Percentiles rank a stretch among this genome's conserved stretches.
Evolutionary conservation across 2,113 vertebrate genomes (phyloP).

Genomic region (Ptilonorhynchus violaceus): DNA sequence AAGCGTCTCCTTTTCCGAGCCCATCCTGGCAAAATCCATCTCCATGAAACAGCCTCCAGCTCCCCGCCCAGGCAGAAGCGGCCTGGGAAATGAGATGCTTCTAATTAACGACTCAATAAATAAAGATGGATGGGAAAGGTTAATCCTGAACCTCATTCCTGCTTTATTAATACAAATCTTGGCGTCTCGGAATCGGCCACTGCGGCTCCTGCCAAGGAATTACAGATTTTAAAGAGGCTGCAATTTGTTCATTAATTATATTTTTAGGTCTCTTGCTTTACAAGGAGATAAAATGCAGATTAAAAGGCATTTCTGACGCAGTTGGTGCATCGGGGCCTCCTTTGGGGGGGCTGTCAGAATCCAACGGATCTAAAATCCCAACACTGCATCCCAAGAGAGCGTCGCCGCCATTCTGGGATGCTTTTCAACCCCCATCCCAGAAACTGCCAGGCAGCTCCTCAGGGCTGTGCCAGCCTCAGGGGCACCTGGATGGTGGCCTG

Average conservation of each 20-base stretch:
- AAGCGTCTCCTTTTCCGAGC: neutral
- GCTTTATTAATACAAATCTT: conserved; percentile 19
- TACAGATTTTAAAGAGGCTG: neutral
- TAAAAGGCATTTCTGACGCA: neutral
- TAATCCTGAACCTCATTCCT: conserved; percentile 10
- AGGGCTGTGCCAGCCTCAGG: rapidly evolving
- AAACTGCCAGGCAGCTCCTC: neutral
- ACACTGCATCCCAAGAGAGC: neutral
- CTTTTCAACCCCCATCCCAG: neutral
- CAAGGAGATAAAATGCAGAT: neutral
- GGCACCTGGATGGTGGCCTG: no score
- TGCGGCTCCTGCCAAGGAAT: neutral
- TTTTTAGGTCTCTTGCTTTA: neutral
- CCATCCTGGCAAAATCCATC: conserved; percentile 33
- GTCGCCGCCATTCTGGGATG: rapidly evolving
- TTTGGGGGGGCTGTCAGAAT: neutral
- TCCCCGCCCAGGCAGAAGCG: neutral
- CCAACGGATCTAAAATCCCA: neutral
- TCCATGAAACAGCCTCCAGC: neutral
- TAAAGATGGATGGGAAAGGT: conserved; percentile 61
- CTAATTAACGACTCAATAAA: conserved; percentile 69
- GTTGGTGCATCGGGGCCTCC: neutral
- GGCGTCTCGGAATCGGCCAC: neutral
- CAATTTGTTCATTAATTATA: neutral
- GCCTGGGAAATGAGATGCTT: conserved; percentile 53